Evolutionary conservation across 2,888 invertebrate genomes (phyloP).

Genomic region (Synanthedon vespiformis): DNA sequence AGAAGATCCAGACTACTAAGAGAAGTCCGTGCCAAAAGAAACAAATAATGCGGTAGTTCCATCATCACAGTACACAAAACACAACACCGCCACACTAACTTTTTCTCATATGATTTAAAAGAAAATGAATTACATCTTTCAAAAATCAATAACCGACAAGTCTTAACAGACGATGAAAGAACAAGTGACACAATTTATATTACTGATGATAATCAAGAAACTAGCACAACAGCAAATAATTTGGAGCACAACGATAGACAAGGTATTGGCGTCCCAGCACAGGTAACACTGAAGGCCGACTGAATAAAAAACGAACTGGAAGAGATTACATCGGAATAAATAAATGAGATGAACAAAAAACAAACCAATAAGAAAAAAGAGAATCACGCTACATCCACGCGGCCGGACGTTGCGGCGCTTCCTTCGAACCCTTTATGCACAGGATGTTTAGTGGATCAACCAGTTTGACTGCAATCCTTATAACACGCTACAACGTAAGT

Average conservation of each 20-base stretch:
- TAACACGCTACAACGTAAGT: not conserved
- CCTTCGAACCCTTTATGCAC: conserved; percentile 55
- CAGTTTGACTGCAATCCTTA: not conserved
- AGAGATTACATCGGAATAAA: conserved; percentile 72
- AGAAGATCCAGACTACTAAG: conserved; percentile 37
- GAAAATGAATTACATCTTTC: no score
- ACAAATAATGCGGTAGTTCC: conserved; percentile 60
- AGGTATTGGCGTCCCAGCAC: conserved; percentile 58
- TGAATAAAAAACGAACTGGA: conserved; percentile 70
- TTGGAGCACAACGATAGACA: conserved; percentile 31
- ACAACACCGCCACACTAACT: not conserved
- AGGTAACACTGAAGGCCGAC: conserved; percentile 70
- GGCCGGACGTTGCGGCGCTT: conserved; percentile 71
- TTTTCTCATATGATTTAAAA: no score
- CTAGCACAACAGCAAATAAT: conserved; percentile 18
- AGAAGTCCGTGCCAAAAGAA: conserved; percentile 53
- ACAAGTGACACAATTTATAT: not conserved
- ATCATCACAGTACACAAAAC: conserved; percentile 43
- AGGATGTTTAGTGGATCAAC: conserved; percentile 28
- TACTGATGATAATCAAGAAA: not conserved
- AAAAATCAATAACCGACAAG: no score
- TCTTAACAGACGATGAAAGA: not conserved
- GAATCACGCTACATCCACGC: conserved; percentile 67
- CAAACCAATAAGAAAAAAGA: conserved; percentile 61
- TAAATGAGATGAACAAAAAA: conserved; percentile 72